Evolutionary conservation across 2,888 invertebrate genomes (phyloP), one percentile per base, ranked within the genome.

Genomic region (Alsophila aescularia): DNA sequence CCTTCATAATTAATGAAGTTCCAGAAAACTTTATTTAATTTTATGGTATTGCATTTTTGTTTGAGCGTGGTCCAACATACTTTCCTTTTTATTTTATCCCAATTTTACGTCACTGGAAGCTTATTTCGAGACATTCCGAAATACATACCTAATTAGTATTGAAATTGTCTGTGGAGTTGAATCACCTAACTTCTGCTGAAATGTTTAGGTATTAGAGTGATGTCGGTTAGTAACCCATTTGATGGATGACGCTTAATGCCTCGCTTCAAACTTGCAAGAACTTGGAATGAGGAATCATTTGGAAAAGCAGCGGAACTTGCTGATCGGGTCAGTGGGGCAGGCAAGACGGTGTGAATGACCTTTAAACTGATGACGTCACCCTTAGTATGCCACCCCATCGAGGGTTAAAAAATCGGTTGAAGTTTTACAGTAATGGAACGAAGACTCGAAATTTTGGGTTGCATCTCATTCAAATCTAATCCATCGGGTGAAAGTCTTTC

Each of bases 311-410:
- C 32, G 34, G 12, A 31, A 53, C 49, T 62, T 64, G 53, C 51
- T 43, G 62, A 50, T 50, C 49, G 52, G 66, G 68, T 69, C 64
- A 69, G 60, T 69, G 60, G 66, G 67, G 58, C 65, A 62, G 55
- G 62, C 60, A 62, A 57, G 56, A 29, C 57, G 54, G 59, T 50
- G 58, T 64, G 60, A 62, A 62, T 58, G 62, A 66, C 58, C 66
- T 60, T 51, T 53, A 18, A 41, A 24, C 34, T 42, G 60, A 56
- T 66, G 69, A 68, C 69, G 66, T 65, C 64, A 61, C 56, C 62
- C 58, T 58, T 58, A 40, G 42, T 50, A 37, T 32, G 24, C 12
- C 54, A 54, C 58, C 61, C 49, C 44, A 36, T 51, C 47, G 52
- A 50, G 56, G 55, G 55, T 58, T n/a, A 43, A 15, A 48, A 52